Evolutionary conservation across 2,888 invertebrate genomes (phyloP).

Genomic region (Spodoptera picta): DNA sequence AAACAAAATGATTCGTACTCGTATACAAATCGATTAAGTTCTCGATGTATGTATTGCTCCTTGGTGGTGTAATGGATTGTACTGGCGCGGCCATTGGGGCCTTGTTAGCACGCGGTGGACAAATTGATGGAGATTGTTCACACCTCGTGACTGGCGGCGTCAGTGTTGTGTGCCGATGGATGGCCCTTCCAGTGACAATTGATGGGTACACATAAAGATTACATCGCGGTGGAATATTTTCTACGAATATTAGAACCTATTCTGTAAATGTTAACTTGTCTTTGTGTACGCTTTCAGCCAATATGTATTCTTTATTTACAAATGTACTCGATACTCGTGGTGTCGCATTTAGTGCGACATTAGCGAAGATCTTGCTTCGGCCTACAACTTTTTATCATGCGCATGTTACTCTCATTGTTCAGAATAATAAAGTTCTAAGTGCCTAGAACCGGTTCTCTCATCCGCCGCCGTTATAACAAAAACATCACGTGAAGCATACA

Average conservation of each 20-base stretch:
- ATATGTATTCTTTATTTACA: slow-evolving; percentile 8
- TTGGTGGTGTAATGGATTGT: slow-evolving; percentile 25
- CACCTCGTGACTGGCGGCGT: slow-evolving; percentile 31
- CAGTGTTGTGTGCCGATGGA: slow-evolving; percentile 28
- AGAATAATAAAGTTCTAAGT: no score
- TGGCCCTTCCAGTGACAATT: slow-evolving; percentile 25
- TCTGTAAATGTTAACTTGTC: slow-evolving; percentile 4
- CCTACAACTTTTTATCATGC: no score
- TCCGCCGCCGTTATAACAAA: slow-evolving; percentile 20
- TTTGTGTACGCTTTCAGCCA: background rate
- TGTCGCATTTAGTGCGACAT: background rate
- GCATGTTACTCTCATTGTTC: no score
- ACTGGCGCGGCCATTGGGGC: slow-evolving; percentile 17
- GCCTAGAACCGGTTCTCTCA: no score
- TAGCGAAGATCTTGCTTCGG: no score
- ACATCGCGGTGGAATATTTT: background rate
- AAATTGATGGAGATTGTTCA: slow-evolving; percentile 36
- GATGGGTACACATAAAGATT: slow-evolving; percentile 16
- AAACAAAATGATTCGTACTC: slow-evolving; percentile 34
- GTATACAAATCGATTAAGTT: slow-evolving; percentile 24
- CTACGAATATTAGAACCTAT: background rate
- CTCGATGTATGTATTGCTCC: slow-evolving; percentile 9
- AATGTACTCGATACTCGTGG: background rate
- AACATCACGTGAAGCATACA: slow-evolving; percentile 23
- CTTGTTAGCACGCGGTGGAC: slow-evolving; percentile 20